These are phyloP conservation scores for Oppia nitens DNA, from an alignment of 1,140 invertebrate species.

Conservation along the genomic window DNA sequence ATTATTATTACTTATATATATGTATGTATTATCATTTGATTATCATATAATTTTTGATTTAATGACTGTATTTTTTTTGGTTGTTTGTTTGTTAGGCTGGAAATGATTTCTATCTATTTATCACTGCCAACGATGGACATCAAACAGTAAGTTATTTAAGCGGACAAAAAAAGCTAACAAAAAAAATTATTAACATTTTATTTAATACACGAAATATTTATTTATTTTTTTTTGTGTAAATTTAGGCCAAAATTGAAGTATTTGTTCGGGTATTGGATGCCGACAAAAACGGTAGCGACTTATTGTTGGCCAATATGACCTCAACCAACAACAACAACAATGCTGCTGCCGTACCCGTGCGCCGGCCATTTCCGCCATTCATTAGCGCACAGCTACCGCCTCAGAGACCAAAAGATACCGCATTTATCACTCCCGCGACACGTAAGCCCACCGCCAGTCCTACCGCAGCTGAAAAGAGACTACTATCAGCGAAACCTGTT, in stretches of 20 bases:
- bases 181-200: too few species aligned
- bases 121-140: constrained; percentile 20
- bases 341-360: background rate
- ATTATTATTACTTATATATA: too few species aligned
- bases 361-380: background rate
- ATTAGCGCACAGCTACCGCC: background rate
- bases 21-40: too few species aligned
- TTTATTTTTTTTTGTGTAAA: background rate
- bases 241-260: constrained; percentile 46
- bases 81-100: constrained; percentile 19
- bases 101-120: constrained; percentile 18
- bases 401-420: background rate
- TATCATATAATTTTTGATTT: too few species aligned
- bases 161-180: too few species aligned
- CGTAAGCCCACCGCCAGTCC: background rate
- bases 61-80: too few species aligned
- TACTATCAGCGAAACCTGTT: background rate
- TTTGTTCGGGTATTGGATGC: constrained; percentile 29
- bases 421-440: background rate
- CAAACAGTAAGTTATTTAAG: constrained; percentile 16
- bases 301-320: background rate
- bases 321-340: background rate
- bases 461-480: background rate
- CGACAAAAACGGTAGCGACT: background rate
- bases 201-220: too few species aligned